These are phyloP conservation scores for Lamprotornis superbus DNA, from an alignment of 2,113 vertebrate genomes.

Conservation along the genomic window DNA sequence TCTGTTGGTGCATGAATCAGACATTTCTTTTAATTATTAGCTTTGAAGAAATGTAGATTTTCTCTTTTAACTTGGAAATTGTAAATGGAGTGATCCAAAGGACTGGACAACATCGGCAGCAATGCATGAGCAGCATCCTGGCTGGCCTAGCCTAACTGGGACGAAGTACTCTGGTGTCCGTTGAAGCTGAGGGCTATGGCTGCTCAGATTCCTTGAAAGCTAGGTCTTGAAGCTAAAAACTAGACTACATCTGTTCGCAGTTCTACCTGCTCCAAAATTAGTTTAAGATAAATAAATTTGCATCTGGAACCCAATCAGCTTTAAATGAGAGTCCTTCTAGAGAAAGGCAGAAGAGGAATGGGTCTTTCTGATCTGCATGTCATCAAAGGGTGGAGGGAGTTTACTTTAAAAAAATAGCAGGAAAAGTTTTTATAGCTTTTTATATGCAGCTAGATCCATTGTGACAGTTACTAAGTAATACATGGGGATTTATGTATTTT, in stretches of 20 bases:
- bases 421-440: background rate
- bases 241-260: background rate
- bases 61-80: background rate
- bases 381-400: background rate
- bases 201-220: background rate
- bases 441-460: background rate
- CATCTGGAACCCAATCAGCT: background rate
- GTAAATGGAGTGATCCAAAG: background rate
- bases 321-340: background rate
- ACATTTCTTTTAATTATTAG: background rate
- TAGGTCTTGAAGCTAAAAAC: background rate
- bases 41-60: background rate
- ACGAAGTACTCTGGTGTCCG: background rate
- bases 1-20: background rate
- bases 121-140: background rate
- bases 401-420: background rate
- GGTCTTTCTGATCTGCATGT: background rate
- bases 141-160: background rate
- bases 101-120: background rate
- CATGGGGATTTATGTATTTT: background rate
- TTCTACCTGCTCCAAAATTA: background rate
- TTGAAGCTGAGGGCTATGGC: background rate
- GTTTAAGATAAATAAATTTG: background rate
- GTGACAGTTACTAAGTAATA: conserved; percentile 35
- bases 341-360: background rate